These are phyloP conservation scores for Oncorhynchus keta DNA, from an alignment of 2,113 vertebrate genomes.

Conservation along the genomic window DNA sequence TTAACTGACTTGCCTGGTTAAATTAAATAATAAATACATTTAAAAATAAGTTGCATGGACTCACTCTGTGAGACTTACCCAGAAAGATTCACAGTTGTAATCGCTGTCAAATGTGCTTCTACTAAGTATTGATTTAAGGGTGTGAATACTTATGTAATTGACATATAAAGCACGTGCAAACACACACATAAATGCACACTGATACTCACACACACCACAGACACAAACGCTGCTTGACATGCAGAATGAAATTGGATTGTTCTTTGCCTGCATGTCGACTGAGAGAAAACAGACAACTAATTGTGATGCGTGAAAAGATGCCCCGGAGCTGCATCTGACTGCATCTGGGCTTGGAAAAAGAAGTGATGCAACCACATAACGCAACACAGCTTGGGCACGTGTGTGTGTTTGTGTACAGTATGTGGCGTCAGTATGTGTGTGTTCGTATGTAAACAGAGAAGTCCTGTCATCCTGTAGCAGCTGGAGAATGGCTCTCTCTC, in stretches of 20 bases:
- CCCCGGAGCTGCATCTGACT: slow-evolving; percentile 36
- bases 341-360: slow-evolving; percentile 23
- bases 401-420: background rate
- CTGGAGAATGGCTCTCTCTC: background rate
- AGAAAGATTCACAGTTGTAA: too few species aligned
- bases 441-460: background rate
- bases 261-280: slow-evolving; percentile 38
- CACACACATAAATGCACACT: background rate
- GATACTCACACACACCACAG: background rate
- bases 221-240: slow-evolving; percentile 33
- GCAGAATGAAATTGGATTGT: slow-evolving; percentile 28
- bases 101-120: too few species aligned
- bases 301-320: slow-evolving; percentile 20
- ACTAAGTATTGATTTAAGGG: too few species aligned
- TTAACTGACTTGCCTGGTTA: too few species aligned
- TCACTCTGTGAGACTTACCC: too few species aligned
- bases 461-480: background rate
- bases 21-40: too few species aligned
- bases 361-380: slow-evolving; percentile 5
- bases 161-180: background rate
- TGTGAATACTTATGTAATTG: too few species aligned
- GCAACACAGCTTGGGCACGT: background rate
- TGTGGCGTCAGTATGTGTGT: background rate
- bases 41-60: too few species aligned
- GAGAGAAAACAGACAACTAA: slow-evolving; percentile 23